Percentiles rank a stretch among this genome's conserved stretches.
phyloP scores from a whole-genome alignment of 2,797 vertebrate genomes.

The Malurus splendens region DNA sequence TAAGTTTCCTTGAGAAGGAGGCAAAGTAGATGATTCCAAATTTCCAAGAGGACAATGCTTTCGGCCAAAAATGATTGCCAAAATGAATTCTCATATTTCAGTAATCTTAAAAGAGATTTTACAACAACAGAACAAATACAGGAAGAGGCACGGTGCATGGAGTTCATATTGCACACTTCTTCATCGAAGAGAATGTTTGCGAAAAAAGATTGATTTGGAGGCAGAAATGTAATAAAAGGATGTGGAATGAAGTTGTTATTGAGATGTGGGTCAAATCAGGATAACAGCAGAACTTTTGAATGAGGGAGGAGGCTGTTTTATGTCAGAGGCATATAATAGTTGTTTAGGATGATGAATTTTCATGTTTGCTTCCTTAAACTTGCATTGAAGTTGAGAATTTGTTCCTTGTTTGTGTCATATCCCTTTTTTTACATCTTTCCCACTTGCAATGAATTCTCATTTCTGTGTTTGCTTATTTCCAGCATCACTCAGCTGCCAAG shows the following conservation, averaged over 20 bases:
- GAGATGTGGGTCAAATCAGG: background rate
- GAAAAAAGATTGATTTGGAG: background rate
- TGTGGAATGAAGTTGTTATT: background rate
- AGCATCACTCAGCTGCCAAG: background rate
- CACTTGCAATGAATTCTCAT: background rate
- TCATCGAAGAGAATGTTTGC: background rate
- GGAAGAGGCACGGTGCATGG: background rate
- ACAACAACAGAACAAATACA: background rate
- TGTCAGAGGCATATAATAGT: background rate
- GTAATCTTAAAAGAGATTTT: background rate
- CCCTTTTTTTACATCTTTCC: background rate
- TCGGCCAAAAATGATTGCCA: background rate
- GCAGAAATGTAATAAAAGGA: background rate
- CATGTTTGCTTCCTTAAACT: background rate
- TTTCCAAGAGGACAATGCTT: background rate
- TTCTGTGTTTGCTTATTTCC: constrained; percentile 9
- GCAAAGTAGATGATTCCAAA: background rate
- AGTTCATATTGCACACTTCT: background rate
- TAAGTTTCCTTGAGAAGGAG: background rate
- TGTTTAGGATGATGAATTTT: background rate
- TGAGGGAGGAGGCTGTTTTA: background rate
- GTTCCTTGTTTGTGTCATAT: background rate
- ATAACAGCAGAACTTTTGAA: background rate
- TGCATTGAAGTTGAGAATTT: background rate
- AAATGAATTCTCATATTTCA: background rate